Conservation (phyloP, 2,113 vertebrate genomes). For the Narcine bancroftii region DNA sequence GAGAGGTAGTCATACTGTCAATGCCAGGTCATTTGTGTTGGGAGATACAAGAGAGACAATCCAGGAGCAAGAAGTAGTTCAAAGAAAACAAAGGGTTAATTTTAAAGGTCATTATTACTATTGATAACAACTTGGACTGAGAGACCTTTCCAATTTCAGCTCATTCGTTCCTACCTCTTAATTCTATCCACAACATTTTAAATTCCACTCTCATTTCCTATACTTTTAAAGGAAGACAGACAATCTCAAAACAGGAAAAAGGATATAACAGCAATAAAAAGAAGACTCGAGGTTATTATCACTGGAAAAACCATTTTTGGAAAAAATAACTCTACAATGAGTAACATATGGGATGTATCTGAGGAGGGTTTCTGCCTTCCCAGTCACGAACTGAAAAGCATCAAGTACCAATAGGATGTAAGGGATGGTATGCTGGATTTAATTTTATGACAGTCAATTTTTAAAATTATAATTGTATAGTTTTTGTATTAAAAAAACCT, state of each 20-base stretch:
- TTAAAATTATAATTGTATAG: background rate
- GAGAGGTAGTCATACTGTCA: background rate
- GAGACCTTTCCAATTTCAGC: background rate
- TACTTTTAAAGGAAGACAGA: background rate
- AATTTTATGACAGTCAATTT: background rate
- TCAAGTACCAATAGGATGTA: background rate
- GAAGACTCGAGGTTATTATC: background rate
- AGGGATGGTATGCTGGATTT: background rate
- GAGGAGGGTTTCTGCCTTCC: background rate
- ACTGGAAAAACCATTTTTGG: background rate
- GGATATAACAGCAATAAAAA: constrained; percentile 21
- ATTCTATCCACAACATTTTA: background rate
- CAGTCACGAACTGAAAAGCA: background rate
- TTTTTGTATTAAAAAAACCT: background rate
- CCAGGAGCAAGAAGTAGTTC: background rate
- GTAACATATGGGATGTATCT: background rate
- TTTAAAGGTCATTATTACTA: background rate
- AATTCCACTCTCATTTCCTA: background rate
- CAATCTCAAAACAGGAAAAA: background rate
- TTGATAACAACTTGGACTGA: background rate
- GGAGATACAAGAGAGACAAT: background rate
- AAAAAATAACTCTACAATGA: constrained; percentile 15
- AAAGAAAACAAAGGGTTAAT: background rate
- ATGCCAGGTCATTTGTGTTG: background rate
- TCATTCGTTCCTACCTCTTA: background rate